Conservation (phyloP, 2,113 vertebrate genomes). For the Pithys albifrons region DNA sequence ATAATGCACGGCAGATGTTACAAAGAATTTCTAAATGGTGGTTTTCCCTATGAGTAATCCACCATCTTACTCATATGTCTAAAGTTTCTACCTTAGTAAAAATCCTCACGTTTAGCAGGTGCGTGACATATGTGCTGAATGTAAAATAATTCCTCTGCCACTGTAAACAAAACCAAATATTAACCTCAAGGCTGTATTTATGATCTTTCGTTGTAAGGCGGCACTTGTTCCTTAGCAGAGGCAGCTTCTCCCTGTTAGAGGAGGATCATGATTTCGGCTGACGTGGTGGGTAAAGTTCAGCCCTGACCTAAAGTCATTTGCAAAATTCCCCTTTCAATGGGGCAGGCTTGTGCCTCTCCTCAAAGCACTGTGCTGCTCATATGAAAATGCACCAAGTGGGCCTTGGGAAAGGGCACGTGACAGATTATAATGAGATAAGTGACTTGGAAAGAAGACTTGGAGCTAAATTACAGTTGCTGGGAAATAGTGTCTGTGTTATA, state of each 20-base stretch:
- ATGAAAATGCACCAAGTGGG: background rate
- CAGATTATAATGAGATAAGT: slow-evolving; percentile 25
- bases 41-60: background rate
- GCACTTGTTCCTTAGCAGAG: background rate
- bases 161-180: background rate
- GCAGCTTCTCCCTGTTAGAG: background rate
- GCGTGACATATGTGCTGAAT: background rate
- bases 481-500: background rate
- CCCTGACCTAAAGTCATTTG: background rate
- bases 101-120: background rate
- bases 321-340: rapidly evolving
- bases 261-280: background rate
- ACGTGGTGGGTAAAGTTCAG: background rate
- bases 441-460: background rate
- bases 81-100: background rate
- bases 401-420: background rate
- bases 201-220: background rate
- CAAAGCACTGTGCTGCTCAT: background rate
- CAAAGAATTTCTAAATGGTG: background rate
- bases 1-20: background rate
- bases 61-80: background rate
- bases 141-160: background rate
- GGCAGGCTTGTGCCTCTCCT: background rate
- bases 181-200: background rate
- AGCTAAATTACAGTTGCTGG: background rate